These are phyloP conservation scores for Sycobia sp. DNA, from an alignment of 1,140 invertebrate species.

Conservation along the genomic window DNA sequence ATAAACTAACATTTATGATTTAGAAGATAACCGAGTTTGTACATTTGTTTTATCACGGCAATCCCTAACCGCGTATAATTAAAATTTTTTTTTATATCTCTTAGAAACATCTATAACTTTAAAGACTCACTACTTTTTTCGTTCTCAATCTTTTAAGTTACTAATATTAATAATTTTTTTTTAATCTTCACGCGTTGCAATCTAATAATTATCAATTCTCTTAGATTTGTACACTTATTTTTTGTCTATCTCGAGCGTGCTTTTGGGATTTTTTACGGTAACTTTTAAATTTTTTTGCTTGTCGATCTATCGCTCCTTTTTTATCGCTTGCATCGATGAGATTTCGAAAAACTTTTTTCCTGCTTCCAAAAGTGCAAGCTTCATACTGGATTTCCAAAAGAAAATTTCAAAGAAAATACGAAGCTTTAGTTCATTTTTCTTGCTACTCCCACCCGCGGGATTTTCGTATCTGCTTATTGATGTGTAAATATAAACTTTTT, in stretches of 20 bases:
- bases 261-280: conserved; percentile 37
- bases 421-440: too few relatives aligned
- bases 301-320: conserved; percentile 1
- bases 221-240: conserved; percentile 59
- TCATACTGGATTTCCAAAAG: too few relatives aligned
- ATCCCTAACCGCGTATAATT: conserved; percentile 22
- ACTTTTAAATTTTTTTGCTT: conserved; percentile 12
- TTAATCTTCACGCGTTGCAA: conserved; percentile 41
- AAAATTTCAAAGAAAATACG: too few relatives aligned
- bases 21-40: conserved; percentile 59
- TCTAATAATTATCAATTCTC: conserved; percentile 61
- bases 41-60: conserved; percentile 50
- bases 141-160: conserved; percentile 48
- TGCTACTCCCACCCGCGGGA: background rate
- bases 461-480: background rate
- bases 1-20: conserved; percentile 56
- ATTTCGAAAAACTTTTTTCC: conserved; percentile 12
- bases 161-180: conserved; percentile 55
- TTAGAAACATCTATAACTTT: conserved; percentile 39
- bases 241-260: conserved; percentile 49
- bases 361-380: conserved; percentile 1
- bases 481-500: conserved; percentile 12
- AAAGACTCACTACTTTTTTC: conserved; percentile 32
- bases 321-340: conserved; percentile 5
- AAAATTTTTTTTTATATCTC: conserved; percentile 38